Base-by-base conservation (phyloP, 2,888 invertebrate genomes). In the Epirrhoe tristata region DNA sequence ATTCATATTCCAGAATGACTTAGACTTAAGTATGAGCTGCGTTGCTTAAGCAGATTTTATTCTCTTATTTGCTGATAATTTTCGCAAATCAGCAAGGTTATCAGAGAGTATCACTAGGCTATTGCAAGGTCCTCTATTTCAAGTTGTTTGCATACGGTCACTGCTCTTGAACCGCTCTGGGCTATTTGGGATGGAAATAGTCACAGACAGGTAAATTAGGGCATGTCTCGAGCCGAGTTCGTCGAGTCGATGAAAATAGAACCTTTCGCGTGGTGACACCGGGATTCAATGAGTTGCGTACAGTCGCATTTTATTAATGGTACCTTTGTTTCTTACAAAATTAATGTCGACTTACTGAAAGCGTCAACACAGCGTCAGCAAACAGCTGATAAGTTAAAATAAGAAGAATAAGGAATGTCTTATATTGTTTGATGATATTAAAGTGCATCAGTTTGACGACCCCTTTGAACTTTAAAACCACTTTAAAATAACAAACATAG, bases 81-180 rank as follows among this genome's bases (percentile, higher is more conserved):
- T 43, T 43, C 12, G 0, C 39, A 1, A 12, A 12, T 24, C 24
- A 24, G 24, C 39, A 43, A 43, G 39, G 39, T 43, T 43, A 43
- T 43, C 12, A 43, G 39, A 43, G 12, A 43, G 39, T 43, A 43
- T 12, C 39, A 43, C 39, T 43, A 43, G 39, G 39, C 12, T 43
- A 48, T 48, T 16, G 16, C 14, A 58, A 57, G 36, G 58, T 17
- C 66, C 57, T 66, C 59, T 69, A 67, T 65, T 60, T 57, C 46
- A 60, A 51, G 32, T 77, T 81, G 81, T 85, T 83, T 84, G 81
- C 81, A 83, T 81, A 76, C 79, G 81, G 82, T 78, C 80, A 81
- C 69, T 76, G 85, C 77, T 81, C 84, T 82, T 84, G 85, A 82
- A 80, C 76, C 67, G 72, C 17, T 53, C 43, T 17, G 5, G 34